Evolutionary conservation across 2,797 vertebrate species (phyloP).

Genomic region (Neostethus bicornis): DNA sequence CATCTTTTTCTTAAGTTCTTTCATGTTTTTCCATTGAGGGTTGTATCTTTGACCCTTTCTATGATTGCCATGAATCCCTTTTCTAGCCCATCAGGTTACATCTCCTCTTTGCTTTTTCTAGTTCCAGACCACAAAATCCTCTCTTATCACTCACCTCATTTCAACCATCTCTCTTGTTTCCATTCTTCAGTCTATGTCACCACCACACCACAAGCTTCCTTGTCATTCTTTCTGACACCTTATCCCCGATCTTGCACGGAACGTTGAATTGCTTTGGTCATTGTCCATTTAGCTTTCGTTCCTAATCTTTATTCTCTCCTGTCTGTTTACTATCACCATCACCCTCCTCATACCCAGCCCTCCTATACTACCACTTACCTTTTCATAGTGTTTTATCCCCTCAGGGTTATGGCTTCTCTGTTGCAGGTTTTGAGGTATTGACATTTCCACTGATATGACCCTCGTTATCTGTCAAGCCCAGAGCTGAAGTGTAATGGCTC

Average conservation of each 20-base stretch:
- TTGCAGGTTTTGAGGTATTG: conserved; percentile 73
- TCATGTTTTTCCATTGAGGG: conserved; percentile 13
- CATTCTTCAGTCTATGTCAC: conserved; percentile 33
- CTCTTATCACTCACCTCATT: conserved; percentile 36
- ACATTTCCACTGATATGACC: conserved; percentile 71
- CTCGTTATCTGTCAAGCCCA: conserved; percentile 72
- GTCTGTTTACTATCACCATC: conserved; percentile 57
- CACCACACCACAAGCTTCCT: conserved; percentile 8
- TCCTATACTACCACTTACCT: not conserved
- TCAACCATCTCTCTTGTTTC: conserved; percentile 52
- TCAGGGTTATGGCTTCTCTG: conserved; percentile 56
- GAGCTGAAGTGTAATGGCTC: conserved; percentile 70
- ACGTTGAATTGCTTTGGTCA: conserved; percentile 28
- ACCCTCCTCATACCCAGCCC: conserved; percentile 5
- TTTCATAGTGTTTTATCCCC: conserved; percentile 58
- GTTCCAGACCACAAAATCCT: conserved; percentile 39
- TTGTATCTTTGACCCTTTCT: conserved; percentile 56
- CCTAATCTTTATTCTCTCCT: conserved; percentile 55
- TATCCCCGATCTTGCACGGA: conserved; percentile 26
- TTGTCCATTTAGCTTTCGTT: conserved; percentile 42
- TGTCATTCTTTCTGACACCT: conserved; percentile 29
- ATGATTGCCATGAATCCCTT: conserved; percentile 41
- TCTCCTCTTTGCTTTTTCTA: conserved; percentile 43
- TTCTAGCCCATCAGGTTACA: conserved; percentile 15
- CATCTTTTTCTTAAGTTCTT: conserved; percentile 26